Evolutionary conservation across 2,113 vertebrate species (phyloP).

Genomic region (Chloebia gouldiae): DNA sequence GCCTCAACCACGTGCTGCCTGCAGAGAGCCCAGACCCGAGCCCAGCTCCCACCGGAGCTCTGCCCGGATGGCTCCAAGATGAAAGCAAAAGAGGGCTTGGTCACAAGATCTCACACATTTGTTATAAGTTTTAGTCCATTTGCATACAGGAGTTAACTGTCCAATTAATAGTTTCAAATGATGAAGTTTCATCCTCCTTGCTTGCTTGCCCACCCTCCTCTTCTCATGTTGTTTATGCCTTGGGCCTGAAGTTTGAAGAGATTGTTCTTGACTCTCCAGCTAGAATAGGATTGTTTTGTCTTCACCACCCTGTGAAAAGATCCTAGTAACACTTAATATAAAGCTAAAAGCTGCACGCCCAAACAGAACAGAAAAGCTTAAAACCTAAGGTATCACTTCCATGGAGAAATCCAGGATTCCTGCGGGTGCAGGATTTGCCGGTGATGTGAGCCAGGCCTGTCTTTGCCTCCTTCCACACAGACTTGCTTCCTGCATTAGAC

Average conservation of each 20-base stretch:
- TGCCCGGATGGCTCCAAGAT: not conserved
- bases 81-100: not conserved
- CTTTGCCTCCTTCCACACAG: not conserved
- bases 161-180: not conserved
- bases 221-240: not conserved
- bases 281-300: not conserved
- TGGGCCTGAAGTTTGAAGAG: not conserved
- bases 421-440: not conserved
- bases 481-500: not conserved
- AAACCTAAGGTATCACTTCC: not conserved
- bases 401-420: not conserved
- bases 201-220: not conserved
- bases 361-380: not conserved
- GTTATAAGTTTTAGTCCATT: not conserved
- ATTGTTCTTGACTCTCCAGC: not conserved
- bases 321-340: not conserved
- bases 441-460: not conserved
- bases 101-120: not conserved
- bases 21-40: not conserved
- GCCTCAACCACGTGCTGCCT: not conserved
- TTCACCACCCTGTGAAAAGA: not conserved
- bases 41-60: not conserved
- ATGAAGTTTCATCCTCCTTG: not conserved
- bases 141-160: not conserved
- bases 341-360: not conserved